These are phyloP conservation scores for Leptopilina boulardi DNA, from an alignment of 1,140 invertebrate species.

Conservation along the genomic window DNA sequence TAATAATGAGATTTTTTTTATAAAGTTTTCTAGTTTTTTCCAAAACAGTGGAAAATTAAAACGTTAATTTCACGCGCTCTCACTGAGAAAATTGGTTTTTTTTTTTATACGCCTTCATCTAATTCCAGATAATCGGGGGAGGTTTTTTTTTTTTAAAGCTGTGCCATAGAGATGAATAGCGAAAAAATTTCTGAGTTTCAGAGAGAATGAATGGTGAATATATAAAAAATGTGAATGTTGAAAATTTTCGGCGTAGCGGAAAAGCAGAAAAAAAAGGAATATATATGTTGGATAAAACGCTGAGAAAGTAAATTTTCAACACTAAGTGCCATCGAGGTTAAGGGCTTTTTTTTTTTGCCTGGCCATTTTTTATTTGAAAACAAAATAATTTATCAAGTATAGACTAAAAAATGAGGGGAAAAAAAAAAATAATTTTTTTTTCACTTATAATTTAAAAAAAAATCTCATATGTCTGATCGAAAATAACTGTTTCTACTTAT, in stretches of 20 bases:
- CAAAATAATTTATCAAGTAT: background rate
- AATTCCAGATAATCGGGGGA: constrained; percentile 33
- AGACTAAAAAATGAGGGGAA: no score
- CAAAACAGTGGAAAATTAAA: background rate
- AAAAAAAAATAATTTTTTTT: background rate
- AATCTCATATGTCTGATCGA: no score
- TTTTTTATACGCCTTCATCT: background rate
- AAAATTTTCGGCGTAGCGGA: background rate
- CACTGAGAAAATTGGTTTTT: constrained; percentile 30
- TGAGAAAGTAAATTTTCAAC: constrained; percentile 37
- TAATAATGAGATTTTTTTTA: background rate
- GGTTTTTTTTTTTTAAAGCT: constrained; percentile 31
- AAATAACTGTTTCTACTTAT: no score
- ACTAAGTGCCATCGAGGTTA: constrained; percentile 25
- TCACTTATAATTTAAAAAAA: no score
- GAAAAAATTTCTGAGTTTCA: background rate
- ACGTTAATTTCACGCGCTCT: constrained; percentile 20
- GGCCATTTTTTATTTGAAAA: background rate
- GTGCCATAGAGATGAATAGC: constrained; percentile 26
- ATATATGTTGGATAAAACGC: background rate
- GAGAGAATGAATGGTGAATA: constrained; percentile 36
- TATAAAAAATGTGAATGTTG: constrained; percentile 22
- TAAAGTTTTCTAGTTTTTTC: no score
- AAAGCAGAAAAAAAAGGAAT: background rate
- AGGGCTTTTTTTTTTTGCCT: constrained; percentile 3